A percentile compares a stretch with the other conserved stretches of the same genome.
phyloP scores from a whole-genome alignment of 2,797 vertebrate species.

The Sebastes flavidus region DNA sequence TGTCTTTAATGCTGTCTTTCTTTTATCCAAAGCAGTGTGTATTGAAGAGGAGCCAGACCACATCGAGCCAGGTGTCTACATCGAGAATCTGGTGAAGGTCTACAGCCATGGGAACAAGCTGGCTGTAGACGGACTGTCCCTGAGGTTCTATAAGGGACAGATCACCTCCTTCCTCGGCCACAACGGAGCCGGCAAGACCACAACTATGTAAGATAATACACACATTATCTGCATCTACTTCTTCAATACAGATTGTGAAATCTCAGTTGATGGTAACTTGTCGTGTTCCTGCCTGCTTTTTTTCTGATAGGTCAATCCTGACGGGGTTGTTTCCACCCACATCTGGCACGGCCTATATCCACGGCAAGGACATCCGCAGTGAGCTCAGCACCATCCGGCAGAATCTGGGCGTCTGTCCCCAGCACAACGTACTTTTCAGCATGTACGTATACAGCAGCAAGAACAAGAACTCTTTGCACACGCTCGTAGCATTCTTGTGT shows the following conservation, averaged over 20 bases:
- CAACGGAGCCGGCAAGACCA: constrained; percentile 98
- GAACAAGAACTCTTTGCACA: fast-evolving
- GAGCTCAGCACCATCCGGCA: constrained; percentile 93
- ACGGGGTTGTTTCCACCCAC: constrained; percentile 97
- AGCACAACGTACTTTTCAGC: constrained; percentile 99
- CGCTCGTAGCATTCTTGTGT: neutral
- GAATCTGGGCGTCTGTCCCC: constrained; percentile 96
- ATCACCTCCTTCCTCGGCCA: constrained; percentile 98
- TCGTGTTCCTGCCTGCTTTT: neutral
- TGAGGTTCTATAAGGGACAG: constrained; percentile 97
- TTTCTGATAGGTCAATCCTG: constrained; percentile 92
- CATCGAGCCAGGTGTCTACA: constrained; percentile 93
- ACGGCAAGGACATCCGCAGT: constrained; percentile 93
- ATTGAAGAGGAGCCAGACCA: constrained; percentile 94
- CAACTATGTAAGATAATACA: constrained; percentile 91
- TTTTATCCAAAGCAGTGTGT: constrained; percentile 82
- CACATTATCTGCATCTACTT: neutral
- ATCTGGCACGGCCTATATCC: constrained; percentile 95
- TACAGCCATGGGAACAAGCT: constrained; percentile 96
- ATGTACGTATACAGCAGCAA: constrained; percentile 71
- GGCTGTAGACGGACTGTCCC: constrained; percentile 92
- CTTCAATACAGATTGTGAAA: neutral
- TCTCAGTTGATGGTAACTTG: neutral
- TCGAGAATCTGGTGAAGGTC: constrained; percentile 95
- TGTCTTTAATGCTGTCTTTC: neutral